Percentiles rank a stretch among this genome's conserved stretches.
phyloP scores from a whole-genome alignment of 2,113 vertebrate species.

The Dendrocopos noguchii region DNA sequence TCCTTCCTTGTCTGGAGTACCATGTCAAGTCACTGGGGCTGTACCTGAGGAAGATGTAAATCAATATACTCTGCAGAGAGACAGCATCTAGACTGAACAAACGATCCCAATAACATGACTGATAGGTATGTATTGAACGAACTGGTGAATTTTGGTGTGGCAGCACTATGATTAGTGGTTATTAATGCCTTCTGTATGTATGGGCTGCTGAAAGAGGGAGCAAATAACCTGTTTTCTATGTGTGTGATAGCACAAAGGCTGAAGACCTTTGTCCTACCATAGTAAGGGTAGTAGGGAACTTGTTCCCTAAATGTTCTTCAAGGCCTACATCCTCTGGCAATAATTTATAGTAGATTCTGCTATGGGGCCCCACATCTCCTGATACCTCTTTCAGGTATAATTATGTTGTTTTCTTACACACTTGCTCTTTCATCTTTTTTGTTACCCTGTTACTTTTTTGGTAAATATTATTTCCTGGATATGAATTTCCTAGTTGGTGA shows the following conservation, averaged over 20 bases:
- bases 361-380: not conserved
- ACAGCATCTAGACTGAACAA: not conserved
- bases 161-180: not conserved
- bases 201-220: not conserved
- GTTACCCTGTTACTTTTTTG: not conserved
- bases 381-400: not conserved
- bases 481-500: not conserved
- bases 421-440: not conserved
- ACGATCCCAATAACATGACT: not conserved
- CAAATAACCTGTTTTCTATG: not conserved
- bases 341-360: not conserved
- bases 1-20: not conserved
- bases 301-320: not conserved
- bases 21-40: not conserved
- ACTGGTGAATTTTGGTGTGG: not conserved
- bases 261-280: fast-evolving
- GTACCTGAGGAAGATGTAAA: not conserved
- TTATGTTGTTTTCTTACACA: fast-evolving
- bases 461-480: not conserved
- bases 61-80: not conserved
- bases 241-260: not conserved
- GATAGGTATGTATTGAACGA: not conserved
- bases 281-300: not conserved
- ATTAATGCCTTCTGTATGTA: not conserved
- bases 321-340: not conserved